phyloP scores from a whole-genome alignment of 1,140 invertebrate species.

The Lucilia sericata region DNA sequence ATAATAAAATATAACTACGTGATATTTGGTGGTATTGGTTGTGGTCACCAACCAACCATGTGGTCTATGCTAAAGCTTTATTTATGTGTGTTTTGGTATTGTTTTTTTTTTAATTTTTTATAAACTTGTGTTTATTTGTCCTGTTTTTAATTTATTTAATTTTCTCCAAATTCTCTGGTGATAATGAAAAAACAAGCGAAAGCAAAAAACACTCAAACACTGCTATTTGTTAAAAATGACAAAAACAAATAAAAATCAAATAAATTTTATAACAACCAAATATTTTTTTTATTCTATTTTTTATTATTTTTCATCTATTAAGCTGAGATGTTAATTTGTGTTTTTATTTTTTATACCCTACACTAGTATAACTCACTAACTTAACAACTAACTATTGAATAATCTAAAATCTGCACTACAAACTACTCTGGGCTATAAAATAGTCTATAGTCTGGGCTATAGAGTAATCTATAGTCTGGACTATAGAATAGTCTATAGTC shows the following conservation, averaged over 20 bases:
- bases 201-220: not conserved
- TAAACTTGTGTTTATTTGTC: not conserved
- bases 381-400: no score
- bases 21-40: not conserved
- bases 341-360: no score
- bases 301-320: not conserved
- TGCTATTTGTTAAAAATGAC: not conserved
- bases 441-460: no score
- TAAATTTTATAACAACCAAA: not conserved
- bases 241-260: not conserved
- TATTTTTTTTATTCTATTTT: not conserved
- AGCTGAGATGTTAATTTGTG: constrained; percentile 32
- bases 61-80: constrained; percentile 6
- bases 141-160: not conserved
- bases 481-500: no score
- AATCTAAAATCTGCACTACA: no score
- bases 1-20: constrained; percentile 14
- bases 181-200: not conserved
- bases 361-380: no score
- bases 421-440: no score
- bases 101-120: not conserved
- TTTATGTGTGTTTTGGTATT: not conserved
- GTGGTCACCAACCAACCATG: constrained; percentile 6
- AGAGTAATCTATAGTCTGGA: no score
- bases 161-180: not conserved